A percentile compares a stretch with the other conserved stretches of the same genome.
Conservation (phyloP, 2,797 vertebrate species). For the Falco concolor region DNA sequence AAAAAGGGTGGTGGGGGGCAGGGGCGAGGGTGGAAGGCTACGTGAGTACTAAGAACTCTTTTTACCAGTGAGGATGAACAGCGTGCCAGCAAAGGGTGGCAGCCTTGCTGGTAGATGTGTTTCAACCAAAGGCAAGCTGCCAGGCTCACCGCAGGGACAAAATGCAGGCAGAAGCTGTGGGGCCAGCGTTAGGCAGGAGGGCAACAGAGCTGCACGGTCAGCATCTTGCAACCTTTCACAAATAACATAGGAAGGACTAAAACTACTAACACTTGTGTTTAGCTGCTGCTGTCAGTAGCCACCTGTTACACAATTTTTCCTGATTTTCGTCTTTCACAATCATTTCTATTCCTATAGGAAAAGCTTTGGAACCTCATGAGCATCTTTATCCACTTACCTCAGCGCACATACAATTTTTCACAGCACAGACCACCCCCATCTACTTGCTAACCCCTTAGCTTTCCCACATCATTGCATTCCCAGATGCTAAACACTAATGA, state of each 20-base stretch:
- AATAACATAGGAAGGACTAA: neutral
- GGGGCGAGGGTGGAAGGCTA: no score
- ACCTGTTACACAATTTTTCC: neutral
- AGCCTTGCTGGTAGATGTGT: neutral
- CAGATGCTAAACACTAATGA: constrained; percentile 1
- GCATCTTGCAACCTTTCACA: neutral
- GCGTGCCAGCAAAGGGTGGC: neutral
- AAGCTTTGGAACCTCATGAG: neutral
- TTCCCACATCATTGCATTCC: neutral
- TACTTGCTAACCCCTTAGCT: neutral
- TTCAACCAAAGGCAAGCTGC: neutral
- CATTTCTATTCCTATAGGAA: neutral
- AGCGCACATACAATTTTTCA: neutral
- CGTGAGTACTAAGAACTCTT: neutral
- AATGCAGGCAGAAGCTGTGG: neutral
- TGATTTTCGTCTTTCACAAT: neutral
- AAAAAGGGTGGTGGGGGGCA: no score
- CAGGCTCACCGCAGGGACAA: neutral
- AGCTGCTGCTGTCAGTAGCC: neutral
- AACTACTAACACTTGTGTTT: neutral
- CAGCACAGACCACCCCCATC: neutral
- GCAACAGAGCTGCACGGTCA: neutral
- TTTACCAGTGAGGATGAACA: neutral
- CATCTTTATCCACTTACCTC: constrained; percentile 14
- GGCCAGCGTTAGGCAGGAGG: rapidly evolving